Conservation (phyloP, 2,888 invertebrate species). For the Antheraea assamensis region DNA sequence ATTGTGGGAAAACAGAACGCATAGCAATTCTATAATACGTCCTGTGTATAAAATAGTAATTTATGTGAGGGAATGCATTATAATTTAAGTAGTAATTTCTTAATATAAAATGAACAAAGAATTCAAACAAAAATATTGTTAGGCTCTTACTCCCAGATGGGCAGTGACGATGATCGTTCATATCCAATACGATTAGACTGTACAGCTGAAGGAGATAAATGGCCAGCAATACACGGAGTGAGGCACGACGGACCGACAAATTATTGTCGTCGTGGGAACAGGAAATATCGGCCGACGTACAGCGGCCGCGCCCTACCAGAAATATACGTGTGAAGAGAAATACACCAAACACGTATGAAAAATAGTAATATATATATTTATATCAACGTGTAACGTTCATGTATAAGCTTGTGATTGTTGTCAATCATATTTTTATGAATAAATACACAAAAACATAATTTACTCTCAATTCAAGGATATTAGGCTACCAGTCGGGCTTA, state of each 20-base stretch:
- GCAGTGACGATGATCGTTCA: conserved; percentile 22
- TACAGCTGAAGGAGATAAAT: conserved; percentile 24
- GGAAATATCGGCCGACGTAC: conserved; percentile 23
- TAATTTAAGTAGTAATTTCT: not conserved
- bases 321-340: conserved; percentile 20
- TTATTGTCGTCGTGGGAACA: conserved; percentile 26
- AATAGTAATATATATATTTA: not conserved
- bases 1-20: no score
- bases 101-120: not conserved
- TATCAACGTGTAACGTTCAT: no score
- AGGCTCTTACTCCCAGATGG: not conserved
- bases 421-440: no score
- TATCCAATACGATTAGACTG: conserved; percentile 20
- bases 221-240: conserved; percentile 19
- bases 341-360: not conserved
- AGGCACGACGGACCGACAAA: conserved; percentile 23
- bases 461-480: no score
- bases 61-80: not conserved
- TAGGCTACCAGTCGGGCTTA: no score
- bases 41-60: no score
- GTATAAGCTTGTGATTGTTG: no score
- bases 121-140: not conserved
- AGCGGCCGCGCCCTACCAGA: conserved; percentile 17
- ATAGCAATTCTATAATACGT: no score
- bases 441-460: no score